These are phyloP conservation scores for Pseudonaja textilis DNA, from an alignment of 2,113 vertebrate species.

Conservation along the genomic window DNA sequence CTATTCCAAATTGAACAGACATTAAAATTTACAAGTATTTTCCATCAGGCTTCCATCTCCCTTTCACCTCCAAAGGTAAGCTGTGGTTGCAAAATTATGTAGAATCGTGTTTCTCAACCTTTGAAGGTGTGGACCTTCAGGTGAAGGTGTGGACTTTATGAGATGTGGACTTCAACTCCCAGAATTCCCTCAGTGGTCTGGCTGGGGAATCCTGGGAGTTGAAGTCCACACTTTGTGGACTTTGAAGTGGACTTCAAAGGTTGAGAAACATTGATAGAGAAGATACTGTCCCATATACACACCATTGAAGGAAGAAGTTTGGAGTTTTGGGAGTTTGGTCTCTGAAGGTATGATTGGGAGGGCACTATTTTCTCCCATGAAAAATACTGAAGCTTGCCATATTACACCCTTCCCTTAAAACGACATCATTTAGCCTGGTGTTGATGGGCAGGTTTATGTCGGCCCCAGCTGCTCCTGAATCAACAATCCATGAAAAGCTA, in stretches of 20 bases:
- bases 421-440: neutral
- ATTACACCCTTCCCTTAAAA: neutral
- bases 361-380: neutral
- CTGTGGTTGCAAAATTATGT: neutral
- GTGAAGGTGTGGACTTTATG: no score
- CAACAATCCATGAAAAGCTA: slow-evolving; percentile 60
- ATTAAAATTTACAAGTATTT: neutral
- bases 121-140: no score
- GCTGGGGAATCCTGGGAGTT: no score
- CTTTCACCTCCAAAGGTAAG: neutral
- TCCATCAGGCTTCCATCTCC: neutral
- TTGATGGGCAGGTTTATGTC: slow-evolving; percentile 38
- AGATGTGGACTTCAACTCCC: neutral
- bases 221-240: no score
- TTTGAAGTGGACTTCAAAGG: no score
- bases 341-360: neutral
- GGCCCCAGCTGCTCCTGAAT: slow-evolving; percentile 12
- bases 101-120: neutral
- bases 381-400: neutral
- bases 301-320: neutral
- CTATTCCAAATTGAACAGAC: no score
- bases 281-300: neutral
- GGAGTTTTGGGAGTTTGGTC: neutral
- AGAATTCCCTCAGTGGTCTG: neutral
- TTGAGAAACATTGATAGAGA: neutral